Evolutionary conservation across 2,113 vertebrate genomes (phyloP).

Genomic region (Dicerorhinus sumatrensis): DNA sequence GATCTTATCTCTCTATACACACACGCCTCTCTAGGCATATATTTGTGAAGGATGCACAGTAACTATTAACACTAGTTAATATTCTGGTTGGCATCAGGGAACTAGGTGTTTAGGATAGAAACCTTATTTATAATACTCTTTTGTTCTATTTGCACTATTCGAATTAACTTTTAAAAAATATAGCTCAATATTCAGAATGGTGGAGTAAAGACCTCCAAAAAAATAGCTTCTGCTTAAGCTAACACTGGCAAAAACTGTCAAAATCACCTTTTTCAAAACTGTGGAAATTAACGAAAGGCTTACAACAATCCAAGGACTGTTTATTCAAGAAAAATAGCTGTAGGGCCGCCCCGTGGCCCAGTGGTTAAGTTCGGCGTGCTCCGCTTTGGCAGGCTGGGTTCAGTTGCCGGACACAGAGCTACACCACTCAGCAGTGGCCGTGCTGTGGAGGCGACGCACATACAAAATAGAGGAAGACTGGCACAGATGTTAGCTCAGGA

Average conservation of each 20-base stretch:
- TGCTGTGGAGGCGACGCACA: too few species aligned
- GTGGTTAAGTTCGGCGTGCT: too few species aligned
- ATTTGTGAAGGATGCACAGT: background rate
- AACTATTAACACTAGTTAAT: background rate
- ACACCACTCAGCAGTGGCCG: too few species aligned
- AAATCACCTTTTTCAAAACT: too few species aligned
- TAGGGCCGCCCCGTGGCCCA: too few species aligned
- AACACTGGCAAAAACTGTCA: background rate
- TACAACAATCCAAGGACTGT: too few species aligned
- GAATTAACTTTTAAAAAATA: background rate
- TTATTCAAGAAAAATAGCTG: too few species aligned
- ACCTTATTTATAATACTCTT: background rate
- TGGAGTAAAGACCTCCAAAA: background rate
- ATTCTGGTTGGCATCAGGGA: background rate
- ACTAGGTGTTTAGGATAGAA: background rate
- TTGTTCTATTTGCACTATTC: conserved; percentile 7
- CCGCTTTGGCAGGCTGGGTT: too few species aligned
- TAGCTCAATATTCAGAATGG: background rate
- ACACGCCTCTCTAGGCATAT: background rate
- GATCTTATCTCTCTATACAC: background rate
- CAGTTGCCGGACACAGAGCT: too few species aligned
- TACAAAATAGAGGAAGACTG: too few species aligned
- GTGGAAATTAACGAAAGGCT: too few species aligned
- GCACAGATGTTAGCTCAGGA: too few species aligned
- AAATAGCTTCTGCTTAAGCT: background rate